Percentiles rank a stretch among this genome's conserved stretches.
phyloP scores from a whole-genome alignment of 2,113 vertebrate species.

The Hemicordylus capensis region DNA sequence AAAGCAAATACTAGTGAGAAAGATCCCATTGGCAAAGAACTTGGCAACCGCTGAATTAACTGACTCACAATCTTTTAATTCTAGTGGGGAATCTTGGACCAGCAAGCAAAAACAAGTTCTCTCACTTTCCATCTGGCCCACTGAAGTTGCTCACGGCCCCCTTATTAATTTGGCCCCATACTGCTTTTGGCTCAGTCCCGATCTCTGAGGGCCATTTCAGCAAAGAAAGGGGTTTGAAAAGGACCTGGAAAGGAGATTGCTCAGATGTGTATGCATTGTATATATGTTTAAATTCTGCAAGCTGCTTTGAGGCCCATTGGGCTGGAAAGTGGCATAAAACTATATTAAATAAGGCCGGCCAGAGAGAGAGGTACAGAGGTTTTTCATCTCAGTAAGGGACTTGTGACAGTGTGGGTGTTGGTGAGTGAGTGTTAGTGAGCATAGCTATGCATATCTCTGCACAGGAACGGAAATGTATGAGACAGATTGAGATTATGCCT shows the following conservation, averaged over 20 bases:
- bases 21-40: background rate
- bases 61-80: background rate
- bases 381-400: background rate
- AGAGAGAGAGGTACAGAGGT: background rate
- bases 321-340: too few relatives aligned
- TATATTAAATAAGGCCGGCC: background rate
- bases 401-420: background rate
- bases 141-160: background rate
- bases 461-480: background rate
- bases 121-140: background rate
- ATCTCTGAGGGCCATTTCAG: background rate
- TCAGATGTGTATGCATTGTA: background rate
- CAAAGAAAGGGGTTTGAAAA: background rate
- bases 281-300: too few relatives aligned
- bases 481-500: background rate
- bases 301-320: too few relatives aligned
- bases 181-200: constrained; percentile 12
- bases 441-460: background rate
- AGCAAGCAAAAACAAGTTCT: background rate
- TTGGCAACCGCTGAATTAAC: background rate
- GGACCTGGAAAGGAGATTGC: background rate
- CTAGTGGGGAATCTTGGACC: background rate
- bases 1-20: background rate
- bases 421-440: background rate
- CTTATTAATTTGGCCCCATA: constrained; percentile 20